These are phyloP conservation scores for Chloroceryle inda DNA, from an alignment of 2,797 vertebrate species.

Conservation along the genomic window DNA sequence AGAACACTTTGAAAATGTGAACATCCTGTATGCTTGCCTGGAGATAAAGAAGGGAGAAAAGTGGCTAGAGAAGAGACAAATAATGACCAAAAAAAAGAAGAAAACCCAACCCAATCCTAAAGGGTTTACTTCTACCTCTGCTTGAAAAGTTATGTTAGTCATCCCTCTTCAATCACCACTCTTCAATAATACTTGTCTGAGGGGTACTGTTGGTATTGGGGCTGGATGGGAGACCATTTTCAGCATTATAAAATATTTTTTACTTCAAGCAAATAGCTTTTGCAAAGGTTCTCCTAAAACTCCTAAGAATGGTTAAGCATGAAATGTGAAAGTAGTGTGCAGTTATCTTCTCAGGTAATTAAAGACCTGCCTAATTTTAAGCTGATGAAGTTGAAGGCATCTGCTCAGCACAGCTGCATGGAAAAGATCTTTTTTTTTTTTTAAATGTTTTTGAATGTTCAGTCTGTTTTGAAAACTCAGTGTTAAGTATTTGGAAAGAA, in stretches of 20 bases:
- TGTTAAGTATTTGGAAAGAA: not conserved
- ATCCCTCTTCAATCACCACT: not conserved
- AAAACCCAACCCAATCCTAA: not conserved
- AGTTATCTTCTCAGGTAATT: not conserved
- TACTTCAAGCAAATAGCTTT: not conserved
- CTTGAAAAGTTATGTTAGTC: not conserved
- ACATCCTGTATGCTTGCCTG: fast-evolving
- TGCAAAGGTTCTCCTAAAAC: not conserved
- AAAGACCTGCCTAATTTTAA: not conserved
- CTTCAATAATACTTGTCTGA: not conserved
- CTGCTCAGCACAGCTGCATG: not conserved
- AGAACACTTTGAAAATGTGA: not conserved
- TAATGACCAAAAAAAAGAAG: not conserved
- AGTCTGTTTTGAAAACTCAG: not conserved
- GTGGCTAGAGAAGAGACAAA: not conserved
- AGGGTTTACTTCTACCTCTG: not conserved
- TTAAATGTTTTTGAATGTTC: not conserved
- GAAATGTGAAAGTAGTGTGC: not conserved
- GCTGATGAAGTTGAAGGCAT: not conserved
- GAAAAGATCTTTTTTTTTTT: not conserved
- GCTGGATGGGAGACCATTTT: not conserved
- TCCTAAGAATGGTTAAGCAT: not conserved
- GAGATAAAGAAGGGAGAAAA: not conserved
- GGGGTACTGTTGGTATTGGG: not conserved
- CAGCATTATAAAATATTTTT: not conserved